Percentiles rank a stretch among this genome's conserved stretches.
Conservation (phyloP, 92 coral and sea anemone genomes). For the Parazoanthus atlanticus region DNA sequence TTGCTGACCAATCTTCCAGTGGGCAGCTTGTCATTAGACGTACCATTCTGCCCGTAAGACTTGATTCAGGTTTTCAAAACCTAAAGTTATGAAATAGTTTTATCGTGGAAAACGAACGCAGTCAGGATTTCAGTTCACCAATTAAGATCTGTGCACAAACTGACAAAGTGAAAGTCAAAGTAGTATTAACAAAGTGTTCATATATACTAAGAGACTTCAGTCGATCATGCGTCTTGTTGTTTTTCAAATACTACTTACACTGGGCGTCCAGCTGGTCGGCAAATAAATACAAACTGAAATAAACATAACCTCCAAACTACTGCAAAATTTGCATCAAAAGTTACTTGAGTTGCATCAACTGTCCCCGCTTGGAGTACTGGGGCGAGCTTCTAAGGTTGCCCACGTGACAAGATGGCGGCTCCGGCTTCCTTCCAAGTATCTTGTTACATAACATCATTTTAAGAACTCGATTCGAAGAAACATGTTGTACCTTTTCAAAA, state of each 20-base stretch:
- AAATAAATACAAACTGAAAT: not conserved
- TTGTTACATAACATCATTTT: not conserved
- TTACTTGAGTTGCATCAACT: not conserved
- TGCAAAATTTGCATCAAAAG: not conserved
- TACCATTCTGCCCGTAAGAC: not conserved
- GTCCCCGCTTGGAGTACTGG: not conserved
- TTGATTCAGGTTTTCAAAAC: not conserved
- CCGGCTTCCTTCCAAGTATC: not conserved
- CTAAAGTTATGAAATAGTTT: not conserved
- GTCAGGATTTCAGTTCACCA: not conserved
- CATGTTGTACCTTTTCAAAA: slow-evolving; percentile 10
- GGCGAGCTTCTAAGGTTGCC: not conserved
- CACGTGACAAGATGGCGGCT: slow-evolving; percentile 40
- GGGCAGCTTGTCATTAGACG: slow-evolving; percentile 13
- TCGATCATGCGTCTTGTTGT: not conserved
- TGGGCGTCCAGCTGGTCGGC: not conserved
- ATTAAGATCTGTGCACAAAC: not conserved
- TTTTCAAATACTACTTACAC: not conserved
- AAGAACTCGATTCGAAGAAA: not conserved
- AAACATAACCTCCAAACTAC: not conserved
- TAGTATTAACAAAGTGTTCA: too few species aligned
- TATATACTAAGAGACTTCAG: too few species aligned
- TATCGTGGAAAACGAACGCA: not conserved
- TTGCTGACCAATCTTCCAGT: not conserved
- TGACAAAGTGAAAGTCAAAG: too few species aligned